Conservation (phyloP, 2,797 vertebrate species). For the Chiroxiphia lanceolata region DNA sequence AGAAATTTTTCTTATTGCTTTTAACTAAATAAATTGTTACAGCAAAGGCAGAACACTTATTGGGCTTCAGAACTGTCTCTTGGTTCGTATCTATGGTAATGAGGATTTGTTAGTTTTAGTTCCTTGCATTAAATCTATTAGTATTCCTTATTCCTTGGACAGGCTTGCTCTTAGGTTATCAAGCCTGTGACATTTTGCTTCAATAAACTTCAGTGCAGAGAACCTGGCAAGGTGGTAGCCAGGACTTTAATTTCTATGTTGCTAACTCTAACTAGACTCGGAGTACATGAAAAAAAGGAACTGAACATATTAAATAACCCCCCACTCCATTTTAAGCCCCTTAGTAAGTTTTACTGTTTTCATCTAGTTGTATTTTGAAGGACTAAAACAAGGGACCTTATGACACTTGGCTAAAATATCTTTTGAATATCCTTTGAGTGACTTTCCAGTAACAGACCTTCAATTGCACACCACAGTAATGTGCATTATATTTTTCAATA, state of each 20-base stretch:
- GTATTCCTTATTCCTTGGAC: background rate
- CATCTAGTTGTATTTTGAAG: background rate
- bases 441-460: background rate
- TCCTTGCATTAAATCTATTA: background rate
- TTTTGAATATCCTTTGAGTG: background rate
- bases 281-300: background rate
- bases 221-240: background rate
- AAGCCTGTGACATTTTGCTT: background rate
- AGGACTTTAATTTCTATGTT: background rate
- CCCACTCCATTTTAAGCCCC: background rate
- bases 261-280: background rate
- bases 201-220: background rate
- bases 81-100: background rate
- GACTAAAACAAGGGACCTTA: background rate
- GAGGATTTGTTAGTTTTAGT: background rate
- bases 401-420: background rate
- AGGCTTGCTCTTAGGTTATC: background rate
- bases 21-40: background rate
- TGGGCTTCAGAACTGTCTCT: background rate
- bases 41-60: background rate
- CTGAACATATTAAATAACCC: background rate
- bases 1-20: background rate
- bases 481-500: background rate
- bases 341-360: background rate
- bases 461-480: background rate